Evolutionary conservation across 2,888 invertebrate species (phyloP).

Genomic region (Eurytoma adleriae): DNA sequence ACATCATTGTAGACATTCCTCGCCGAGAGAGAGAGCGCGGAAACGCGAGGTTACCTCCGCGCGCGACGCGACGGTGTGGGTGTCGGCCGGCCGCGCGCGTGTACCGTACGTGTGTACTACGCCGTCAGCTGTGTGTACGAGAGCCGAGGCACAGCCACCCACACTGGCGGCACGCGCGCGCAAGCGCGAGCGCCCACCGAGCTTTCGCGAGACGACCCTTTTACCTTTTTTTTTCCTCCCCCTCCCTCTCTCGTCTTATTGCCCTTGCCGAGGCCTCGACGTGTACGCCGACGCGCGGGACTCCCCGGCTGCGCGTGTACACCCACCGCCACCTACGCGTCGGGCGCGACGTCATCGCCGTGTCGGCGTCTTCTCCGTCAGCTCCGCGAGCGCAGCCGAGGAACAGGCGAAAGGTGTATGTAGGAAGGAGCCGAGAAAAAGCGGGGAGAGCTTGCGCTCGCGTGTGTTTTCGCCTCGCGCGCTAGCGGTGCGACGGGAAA

Average conservation of each 20-base stretch:
- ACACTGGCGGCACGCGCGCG: background rate
- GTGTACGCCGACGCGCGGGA: background rate
- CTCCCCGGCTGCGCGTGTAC: constrained; percentile 1
- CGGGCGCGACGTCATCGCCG: constrained; percentile 47
- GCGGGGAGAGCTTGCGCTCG: constrained; percentile 22
- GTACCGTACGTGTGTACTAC: background rate
- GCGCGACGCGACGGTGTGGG: constrained; percentile 37
- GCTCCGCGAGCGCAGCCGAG: constrained; percentile 6
- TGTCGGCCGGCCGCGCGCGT: constrained; percentile 15
- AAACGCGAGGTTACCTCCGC: constrained; percentile 54
- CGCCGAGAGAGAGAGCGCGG: constrained; percentile 50
- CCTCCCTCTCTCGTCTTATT: background rate
- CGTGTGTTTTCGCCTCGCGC: constrained; percentile 8
- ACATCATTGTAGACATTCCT: constrained; percentile 58
- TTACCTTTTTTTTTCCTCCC: constrained; percentile 31
- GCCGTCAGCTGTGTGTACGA: constrained; percentile 8
- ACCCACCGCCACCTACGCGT: constrained; percentile 24
- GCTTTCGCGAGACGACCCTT: constrained; percentile 43
- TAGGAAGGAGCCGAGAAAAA: constrained; percentile 43
- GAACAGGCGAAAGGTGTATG: constrained; percentile 25
- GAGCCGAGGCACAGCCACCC: background rate
- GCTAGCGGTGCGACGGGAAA: background rate
- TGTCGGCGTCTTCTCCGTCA: constrained; percentile 46
- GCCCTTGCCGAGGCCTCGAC: too few relatives aligned
- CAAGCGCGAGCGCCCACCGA: constrained; percentile 17